Evolutionary conservation across 2,113 vertebrate genomes (phyloP), one percentile per base, ranked within the genome.

Genomic region (Eclectus roratus): DNA sequence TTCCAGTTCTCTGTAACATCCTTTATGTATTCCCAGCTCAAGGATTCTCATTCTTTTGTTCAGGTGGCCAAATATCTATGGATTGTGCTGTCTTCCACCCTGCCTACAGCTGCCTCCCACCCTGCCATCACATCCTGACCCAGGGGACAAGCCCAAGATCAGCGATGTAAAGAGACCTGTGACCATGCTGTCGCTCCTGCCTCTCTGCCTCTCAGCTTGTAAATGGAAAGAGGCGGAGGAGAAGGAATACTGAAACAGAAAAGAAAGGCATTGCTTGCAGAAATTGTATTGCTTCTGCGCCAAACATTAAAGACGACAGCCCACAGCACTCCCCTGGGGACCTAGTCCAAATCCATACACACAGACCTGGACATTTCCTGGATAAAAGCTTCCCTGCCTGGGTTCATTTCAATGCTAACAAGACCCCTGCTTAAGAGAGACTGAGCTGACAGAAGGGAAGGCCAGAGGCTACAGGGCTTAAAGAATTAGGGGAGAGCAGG

Each of bases 241-340:
- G 44, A 53, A 89, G 89, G 69, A 80, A 90, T 43, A 91, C 91
- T 2, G 25, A 63, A 80, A 89, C 3, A 71, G 39, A 60, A 96
- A 88, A 91, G 56, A 82, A 85, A 93, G 68, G 50, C 20, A 52
- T 3, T 53, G 49, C 64, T 73, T 55, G 64, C 69, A 94, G 76
- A 80, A 93, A 86, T 33, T 64, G 76, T 41, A 71, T 76, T 74
- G 80, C 71, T 96, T 85, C 55, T 74, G 69, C 83, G 94, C 61
- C 80, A 78, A 55, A 93, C 71, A n/a, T 55, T 70, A 84, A 79
- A 94, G 50, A 58, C 1, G 11, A 80, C 50, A 68, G 71, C 50
- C 85, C 73, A 70, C 82, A 68, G 80, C 64, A 61, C 33, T 80
- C 66, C 90, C 79, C n/a, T 47, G 61, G 82, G 76, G 56, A 85